These are phyloP conservation scores for Lasioglossum oenotherae DNA, from an alignment of 2,888 invertebrate genomes.

Conservation along the genomic window DNA sequence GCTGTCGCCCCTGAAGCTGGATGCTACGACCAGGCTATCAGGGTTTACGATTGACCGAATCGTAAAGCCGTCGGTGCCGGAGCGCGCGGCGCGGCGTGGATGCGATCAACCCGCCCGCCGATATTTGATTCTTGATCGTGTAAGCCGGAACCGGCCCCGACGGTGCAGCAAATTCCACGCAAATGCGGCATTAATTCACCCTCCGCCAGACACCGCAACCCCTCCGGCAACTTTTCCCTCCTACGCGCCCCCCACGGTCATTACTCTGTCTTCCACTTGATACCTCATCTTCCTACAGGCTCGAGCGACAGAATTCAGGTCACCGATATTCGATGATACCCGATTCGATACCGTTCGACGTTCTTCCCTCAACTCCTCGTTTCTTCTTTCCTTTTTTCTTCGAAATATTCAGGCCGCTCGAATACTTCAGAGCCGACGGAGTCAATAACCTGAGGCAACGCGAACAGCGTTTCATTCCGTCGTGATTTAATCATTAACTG, in stretches of 20 bases:
- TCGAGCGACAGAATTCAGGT: constrained; percentile 37
- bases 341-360: background rate
- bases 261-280: constrained; percentile 40
- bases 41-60: constrained; percentile 72
- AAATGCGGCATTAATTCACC: constrained; percentile 60
- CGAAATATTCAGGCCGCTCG: background rate
- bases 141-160: constrained; percentile 33
- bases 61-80: constrained; percentile 59
- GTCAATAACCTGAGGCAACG: background rate
- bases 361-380: background rate
- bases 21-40: constrained; percentile 51
- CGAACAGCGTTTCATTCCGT: background rate
- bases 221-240: constrained; percentile 22
- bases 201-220: background rate
- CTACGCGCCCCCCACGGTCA: constrained; percentile 6
- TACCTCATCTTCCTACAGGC: constrained; percentile 22
- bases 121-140: constrained; percentile 62
- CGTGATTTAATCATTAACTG: background rate
- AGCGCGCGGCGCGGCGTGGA: background rate
- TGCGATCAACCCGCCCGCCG: constrained; percentile 42
- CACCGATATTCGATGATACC: constrained; percentile 33
- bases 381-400: background rate
- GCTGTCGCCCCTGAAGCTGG: background rate
- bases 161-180: constrained; percentile 56
- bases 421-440: background rate